Evolutionary conservation across 2,888 invertebrate species (phyloP).

Genomic region (Troglohyphantes excavatus): DNA sequence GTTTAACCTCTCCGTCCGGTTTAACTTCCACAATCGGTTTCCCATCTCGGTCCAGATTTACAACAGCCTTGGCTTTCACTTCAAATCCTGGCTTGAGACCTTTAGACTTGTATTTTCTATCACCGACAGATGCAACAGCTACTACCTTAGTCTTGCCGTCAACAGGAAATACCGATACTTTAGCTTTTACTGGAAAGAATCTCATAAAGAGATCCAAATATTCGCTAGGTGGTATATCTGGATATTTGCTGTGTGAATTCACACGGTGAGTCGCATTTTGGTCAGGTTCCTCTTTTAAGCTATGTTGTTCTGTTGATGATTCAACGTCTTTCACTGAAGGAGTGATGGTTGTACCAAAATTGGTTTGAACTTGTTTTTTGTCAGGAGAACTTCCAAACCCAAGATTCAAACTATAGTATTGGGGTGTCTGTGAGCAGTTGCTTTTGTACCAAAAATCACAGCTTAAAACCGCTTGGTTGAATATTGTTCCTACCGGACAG

Average conservation of each 20-base stretch:
- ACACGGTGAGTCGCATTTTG: background rate
- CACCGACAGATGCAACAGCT: constrained; percentile 49
- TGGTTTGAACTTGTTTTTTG: background rate
- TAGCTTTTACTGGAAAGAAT: constrained; percentile 56
- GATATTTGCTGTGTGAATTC: background rate
- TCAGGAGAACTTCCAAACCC: background rate
- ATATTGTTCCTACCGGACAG: constrained; percentile 81
- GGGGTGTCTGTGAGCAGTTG: constrained; percentile 87
- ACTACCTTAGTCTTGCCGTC: constrained; percentile 28
- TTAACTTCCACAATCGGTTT: background rate
- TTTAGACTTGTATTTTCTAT: background rate
- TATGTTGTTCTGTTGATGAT: background rate
- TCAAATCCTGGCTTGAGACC: background rate
- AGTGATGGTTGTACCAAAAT: background rate
- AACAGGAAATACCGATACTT: constrained; percentile 37
- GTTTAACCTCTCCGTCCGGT: background rate
- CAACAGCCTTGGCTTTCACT: background rate
- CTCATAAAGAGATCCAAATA: background rate
- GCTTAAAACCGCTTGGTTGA: constrained; percentile 81
- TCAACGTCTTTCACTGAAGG: background rate
- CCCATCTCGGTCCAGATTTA: background rate
- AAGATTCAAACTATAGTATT: constrained; percentile 85
- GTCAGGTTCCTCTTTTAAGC: background rate
- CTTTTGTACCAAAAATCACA: constrained; percentile 81
- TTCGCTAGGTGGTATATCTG: background rate